Conservation (phyloP, 2,113 vertebrate genomes). For the Gobiocypris rarus region DNA sequence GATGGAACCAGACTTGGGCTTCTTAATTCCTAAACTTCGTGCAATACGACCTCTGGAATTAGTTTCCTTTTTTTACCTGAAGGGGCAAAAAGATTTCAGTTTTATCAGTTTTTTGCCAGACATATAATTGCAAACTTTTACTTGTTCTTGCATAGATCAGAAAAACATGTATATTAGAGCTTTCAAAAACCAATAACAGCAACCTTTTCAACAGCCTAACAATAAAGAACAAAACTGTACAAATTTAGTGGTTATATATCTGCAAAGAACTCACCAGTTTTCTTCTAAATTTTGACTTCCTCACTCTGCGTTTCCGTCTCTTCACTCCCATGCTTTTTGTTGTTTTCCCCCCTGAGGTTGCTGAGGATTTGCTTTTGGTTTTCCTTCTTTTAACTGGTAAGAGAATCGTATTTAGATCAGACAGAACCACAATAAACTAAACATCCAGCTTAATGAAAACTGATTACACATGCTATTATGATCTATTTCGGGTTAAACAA, state of each 20-base stretch:
- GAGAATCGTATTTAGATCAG: background rate
- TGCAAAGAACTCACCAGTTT: conserved; percentile 65
- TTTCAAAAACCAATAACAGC: background rate
- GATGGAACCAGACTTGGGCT: conserved; percentile 74
- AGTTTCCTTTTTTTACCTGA: conserved; percentile 64
- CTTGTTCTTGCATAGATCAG: background rate
- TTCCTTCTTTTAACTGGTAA: conserved; percentile 80
- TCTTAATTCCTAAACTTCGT: conserved; percentile 82
- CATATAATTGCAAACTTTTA: background rate
- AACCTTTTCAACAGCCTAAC: background rate
- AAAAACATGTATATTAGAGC: background rate
- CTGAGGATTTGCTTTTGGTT: conserved; percentile 64
- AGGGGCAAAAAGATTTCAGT: background rate
- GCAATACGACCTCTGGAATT: conserved; percentile 87
- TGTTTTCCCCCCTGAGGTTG: conserved; percentile 65
- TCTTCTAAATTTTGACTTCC: conserved; percentile 75
- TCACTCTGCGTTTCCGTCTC: conserved; percentile 73
- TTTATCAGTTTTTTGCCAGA: background rate
- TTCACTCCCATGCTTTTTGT: conserved; percentile 62
- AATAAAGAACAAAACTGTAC: too few relatives aligned
- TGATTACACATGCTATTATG: background rate
- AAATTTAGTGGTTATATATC: too few relatives aligned
- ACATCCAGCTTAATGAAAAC: background rate
- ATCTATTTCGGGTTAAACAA: background rate
- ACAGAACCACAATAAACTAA: background rate